These are phyloP conservation scores for Noctua pronuba DNA, from an alignment of 2,888 invertebrate species.

Conservation along the genomic window DNA sequence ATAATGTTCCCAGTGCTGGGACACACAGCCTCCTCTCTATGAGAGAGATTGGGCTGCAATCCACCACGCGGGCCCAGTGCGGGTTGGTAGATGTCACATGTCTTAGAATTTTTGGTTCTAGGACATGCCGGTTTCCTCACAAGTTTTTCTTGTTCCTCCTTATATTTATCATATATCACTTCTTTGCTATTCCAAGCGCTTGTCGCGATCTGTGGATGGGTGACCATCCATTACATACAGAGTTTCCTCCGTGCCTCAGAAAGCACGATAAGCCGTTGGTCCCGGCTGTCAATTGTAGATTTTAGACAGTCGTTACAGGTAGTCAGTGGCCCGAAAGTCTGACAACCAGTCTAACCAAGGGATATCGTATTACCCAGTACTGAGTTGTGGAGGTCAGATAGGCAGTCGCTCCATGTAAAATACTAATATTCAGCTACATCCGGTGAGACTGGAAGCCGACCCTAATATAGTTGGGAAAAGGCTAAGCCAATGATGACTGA, in stretches of 20 bases:
- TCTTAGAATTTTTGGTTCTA: no score
- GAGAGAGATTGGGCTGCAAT: neutral
- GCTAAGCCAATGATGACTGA: conserved; percentile 73
- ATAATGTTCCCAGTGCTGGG: neutral
- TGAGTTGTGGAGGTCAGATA: neutral
- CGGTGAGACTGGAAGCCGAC: neutral
- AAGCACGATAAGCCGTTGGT: no score
- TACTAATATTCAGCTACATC: no score
- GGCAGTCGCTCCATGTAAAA: neutral
- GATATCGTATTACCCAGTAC: neutral
- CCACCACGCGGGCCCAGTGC: neutral
- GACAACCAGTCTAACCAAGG: neutral
- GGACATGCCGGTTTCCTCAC: no score
- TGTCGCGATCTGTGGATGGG: no score
- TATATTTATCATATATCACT: no score
- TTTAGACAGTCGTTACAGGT: neutral
- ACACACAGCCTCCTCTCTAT: neutral
- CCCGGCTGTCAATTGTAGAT: neutral
- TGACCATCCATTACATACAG: no score
- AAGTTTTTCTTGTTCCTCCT: no score
- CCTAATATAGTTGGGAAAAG: neutral
- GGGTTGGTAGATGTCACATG: neutral
- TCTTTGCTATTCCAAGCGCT: no score
- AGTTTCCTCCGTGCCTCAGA: no score
- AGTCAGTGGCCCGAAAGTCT: neutral